These are phyloP conservation scores for Oxyruncus cristatus DNA, from an alignment of 2,113 vertebrate species.

Conservation along the genomic window DNA sequence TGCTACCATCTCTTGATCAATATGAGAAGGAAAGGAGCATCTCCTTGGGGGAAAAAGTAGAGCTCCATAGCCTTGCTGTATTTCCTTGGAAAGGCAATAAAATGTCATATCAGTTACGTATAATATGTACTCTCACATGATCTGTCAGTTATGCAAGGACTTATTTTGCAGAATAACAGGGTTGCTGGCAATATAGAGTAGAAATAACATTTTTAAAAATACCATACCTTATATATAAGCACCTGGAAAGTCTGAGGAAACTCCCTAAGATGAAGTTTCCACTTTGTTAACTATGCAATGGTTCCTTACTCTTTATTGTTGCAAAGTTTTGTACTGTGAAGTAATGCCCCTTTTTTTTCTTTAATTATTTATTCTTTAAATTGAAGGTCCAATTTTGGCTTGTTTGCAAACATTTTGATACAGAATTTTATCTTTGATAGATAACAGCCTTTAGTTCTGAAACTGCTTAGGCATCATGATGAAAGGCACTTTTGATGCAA, in stretches of 20 bases:
- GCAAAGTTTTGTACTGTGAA: neutral
- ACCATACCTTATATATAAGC: neutral
- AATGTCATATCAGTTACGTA: neutral
- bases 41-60: neutral
- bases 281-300: neutral
- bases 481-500: constrained; percentile 1
- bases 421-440: neutral
- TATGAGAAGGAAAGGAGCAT: neutral
- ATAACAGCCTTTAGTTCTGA: neutral
- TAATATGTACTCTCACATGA: fast-evolving
- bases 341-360: neutral
- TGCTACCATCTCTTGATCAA: neutral
- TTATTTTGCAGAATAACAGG: neutral
- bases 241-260: neutral
- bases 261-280: neutral
- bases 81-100: neutral
- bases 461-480: neutral
- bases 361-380: neutral
- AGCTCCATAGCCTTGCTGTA: neutral
- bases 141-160: neutral
- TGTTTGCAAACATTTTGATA: neutral
- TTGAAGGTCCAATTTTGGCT: neutral
- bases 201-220: neutral
- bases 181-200: neutral
- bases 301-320: neutral